Percentiles rank a stretch among this genome's conserved stretches.
phyloP scores from a whole-genome alignment of 1,140 invertebrate species.

The Drosophila oshimai region DNA sequence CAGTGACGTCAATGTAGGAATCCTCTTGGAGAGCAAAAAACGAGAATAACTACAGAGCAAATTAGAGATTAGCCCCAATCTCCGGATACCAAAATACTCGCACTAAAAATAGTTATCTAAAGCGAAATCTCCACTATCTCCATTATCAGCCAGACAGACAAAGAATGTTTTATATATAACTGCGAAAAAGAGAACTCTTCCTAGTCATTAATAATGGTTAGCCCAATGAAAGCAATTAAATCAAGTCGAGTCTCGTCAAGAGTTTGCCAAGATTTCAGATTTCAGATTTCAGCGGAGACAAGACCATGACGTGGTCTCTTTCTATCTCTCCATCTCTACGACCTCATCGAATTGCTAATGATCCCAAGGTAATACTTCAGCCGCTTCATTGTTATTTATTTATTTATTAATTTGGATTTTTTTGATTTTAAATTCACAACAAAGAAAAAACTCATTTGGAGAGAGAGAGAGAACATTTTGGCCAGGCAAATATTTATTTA shows the following conservation, averaged over 20 bases:
- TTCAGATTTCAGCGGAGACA: conserved; percentile 10
- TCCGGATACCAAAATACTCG: conserved; percentile 13
- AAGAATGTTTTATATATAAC: background rate
- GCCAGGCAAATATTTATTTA: conserved; percentile 42
- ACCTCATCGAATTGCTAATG: conserved; percentile 40
- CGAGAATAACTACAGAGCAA: background rate
- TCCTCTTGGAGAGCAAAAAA: background rate
- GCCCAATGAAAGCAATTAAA: conserved; percentile 72
- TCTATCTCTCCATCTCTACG: conserved; percentile 3
- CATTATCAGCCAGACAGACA: conserved; percentile 25
- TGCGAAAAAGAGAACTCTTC: conserved; percentile 4
- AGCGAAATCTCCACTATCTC: conserved; percentile 13
- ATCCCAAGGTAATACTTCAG: conserved; percentile 46
- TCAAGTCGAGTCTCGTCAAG: conserved; percentile 26
- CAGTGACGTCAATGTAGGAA: conserved; percentile 20
- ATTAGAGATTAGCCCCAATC: conserved; percentile 3
- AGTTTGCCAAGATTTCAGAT: conserved; percentile 18
- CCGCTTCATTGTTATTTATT: conserved; percentile 44
- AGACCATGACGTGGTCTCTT: conserved; percentile 11
- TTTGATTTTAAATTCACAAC: conserved; percentile 38
- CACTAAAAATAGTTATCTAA: conserved; percentile 31
- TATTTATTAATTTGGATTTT: conserved; percentile 32
- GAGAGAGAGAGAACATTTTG: conserved; percentile 23
- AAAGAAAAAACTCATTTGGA: conserved; percentile 11
- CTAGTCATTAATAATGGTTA: conserved; percentile 55